A percentile compares a stretch with the other conserved stretches of the same genome.
Conservation (phyloP, 2,888 invertebrate species). For the Heliconius charithonia region DNA sequence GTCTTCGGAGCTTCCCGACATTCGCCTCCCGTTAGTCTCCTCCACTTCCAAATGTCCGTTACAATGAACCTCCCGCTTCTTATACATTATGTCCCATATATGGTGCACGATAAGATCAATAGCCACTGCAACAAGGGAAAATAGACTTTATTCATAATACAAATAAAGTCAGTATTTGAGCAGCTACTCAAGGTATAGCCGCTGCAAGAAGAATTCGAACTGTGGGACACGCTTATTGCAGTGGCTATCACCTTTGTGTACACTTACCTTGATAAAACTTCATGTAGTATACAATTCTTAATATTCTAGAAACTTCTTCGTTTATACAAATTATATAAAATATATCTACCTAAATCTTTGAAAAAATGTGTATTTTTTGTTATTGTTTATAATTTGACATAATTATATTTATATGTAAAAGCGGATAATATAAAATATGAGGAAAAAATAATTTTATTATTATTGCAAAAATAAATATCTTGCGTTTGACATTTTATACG, state of each 20-base stretch:
- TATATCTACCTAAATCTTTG: background rate
- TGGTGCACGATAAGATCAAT: conserved; percentile 99
- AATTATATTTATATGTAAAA: background rate
- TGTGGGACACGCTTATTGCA: conserved; percentile 67
- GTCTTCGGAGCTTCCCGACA: conserved; percentile 80
- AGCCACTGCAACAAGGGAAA: conserved; percentile 95
- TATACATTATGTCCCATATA: conserved; percentile 97
- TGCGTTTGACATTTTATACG: no score
- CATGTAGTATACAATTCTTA: background rate
- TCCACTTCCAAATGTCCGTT: conserved; percentile 71
- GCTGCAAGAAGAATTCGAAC: conserved; percentile 68
- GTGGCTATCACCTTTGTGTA: conserved; percentile 77
- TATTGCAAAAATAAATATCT: background rate
- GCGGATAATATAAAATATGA: background rate
- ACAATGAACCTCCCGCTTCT: conserved; percentile 72
- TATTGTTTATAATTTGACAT: background rate
- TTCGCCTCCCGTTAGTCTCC: conserved; percentile 62
- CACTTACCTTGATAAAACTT: conserved; percentile 59
- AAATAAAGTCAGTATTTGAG: conserved; percentile 53
- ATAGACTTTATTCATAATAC: conserved; percentile 63
- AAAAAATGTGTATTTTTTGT: background rate
- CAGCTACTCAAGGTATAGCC: conserved; percentile 83
- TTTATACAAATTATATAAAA: background rate
- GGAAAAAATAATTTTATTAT: no score
- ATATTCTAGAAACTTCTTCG: conserved; percentile 19